These are phyloP conservation scores for Chalcis sispes DNA, from an alignment of 2,888 invertebrate species.

Conservation along the genomic window DNA sequence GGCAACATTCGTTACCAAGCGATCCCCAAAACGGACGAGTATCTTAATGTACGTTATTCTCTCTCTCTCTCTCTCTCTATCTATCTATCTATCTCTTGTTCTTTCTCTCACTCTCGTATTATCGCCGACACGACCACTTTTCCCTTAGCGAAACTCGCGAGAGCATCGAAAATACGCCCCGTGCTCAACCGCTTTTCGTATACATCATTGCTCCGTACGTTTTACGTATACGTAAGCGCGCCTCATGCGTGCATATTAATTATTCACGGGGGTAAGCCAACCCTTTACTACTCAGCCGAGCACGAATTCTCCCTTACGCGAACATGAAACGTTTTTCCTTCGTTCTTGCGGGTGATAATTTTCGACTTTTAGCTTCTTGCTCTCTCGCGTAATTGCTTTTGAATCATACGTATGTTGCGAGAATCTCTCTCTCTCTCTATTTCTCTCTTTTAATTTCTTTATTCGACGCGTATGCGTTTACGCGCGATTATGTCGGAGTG, in stretches of 20 bases:
- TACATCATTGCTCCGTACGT: neutral
- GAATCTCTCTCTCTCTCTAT: no score
- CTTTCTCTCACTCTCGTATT: conserved; percentile 18
- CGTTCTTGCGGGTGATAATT: neutral
- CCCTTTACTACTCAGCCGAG: no score
- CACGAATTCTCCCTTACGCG: neutral
- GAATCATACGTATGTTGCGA: no score
- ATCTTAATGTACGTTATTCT: no score
- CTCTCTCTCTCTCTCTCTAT: neutral
- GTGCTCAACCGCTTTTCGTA: neutral
- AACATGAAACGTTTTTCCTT: no score
- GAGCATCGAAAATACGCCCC: no score
- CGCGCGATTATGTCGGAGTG: no score
- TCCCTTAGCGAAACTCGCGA: neutral
- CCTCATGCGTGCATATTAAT: neutral
- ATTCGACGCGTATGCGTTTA: no score
- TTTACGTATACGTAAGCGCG: no score
- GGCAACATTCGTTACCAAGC: no score
- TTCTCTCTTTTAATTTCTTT: no score
- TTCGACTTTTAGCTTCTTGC: neutral
- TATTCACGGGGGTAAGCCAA: conserved; percentile 14
- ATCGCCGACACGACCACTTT: conserved; percentile 17
- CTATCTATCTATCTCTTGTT: conserved; percentile 37
- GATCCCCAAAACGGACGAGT: no score
- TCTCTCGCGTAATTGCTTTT: conserved; percentile 1